Evolutionary conservation across 2,113 vertebrate species (phyloP).

Genomic region (Sander vitreus): DNA sequence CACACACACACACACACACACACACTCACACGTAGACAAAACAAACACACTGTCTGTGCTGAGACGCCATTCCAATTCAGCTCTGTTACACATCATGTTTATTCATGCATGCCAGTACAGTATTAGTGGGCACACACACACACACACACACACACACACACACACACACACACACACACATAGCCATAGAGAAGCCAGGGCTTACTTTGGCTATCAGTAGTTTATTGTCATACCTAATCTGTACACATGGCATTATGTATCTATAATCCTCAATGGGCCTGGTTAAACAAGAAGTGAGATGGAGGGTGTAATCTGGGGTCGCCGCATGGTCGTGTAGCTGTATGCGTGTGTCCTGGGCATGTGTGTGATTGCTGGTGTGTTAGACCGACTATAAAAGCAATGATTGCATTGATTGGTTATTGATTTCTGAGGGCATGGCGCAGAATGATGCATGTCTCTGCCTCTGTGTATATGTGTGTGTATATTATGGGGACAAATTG

Average conservation of each 20-base stretch:
- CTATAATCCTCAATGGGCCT: slow-evolving; percentile 77
- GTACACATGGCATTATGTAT: slow-evolving; percentile 80
- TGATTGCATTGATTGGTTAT: slow-evolving; percentile 84
- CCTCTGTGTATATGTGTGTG: slow-evolving; percentile 18
- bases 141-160: slow-evolving; percentile 27
- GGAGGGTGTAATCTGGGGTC: slow-evolving; percentile 74
- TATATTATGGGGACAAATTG: slow-evolving; percentile 48
- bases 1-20: slow-evolving; percentile 35
- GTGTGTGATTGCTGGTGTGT: slow-evolving; percentile 55
- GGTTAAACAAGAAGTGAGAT: slow-evolving; percentile 76
- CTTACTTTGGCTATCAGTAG: slow-evolving; percentile 82
- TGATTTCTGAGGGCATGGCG: slow-evolving; percentile 69
- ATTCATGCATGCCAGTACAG: slow-evolving; percentile 83
- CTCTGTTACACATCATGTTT: slow-evolving; percentile 84
- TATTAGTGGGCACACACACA: slow-evolving; percentile 59
- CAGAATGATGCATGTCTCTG: slow-evolving; percentile 46
- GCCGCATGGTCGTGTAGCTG: slow-evolving; percentile 27
- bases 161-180: slow-evolving; percentile 23
- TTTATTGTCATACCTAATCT: slow-evolving; percentile 86
- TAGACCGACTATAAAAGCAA: slow-evolving; percentile 77
- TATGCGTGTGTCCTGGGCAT: slow-evolving; percentile 10
- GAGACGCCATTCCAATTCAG: slow-evolving; percentile 82
- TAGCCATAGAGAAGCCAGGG: slow-evolving; percentile 61
- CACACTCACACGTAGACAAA: slow-evolving; percentile 39
- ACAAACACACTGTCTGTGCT: slow-evolving; percentile 61